Evolutionary conservation across 2,888 invertebrate genomes (phyloP).

Genomic region (Ceratothoa steindachneri): DNA sequence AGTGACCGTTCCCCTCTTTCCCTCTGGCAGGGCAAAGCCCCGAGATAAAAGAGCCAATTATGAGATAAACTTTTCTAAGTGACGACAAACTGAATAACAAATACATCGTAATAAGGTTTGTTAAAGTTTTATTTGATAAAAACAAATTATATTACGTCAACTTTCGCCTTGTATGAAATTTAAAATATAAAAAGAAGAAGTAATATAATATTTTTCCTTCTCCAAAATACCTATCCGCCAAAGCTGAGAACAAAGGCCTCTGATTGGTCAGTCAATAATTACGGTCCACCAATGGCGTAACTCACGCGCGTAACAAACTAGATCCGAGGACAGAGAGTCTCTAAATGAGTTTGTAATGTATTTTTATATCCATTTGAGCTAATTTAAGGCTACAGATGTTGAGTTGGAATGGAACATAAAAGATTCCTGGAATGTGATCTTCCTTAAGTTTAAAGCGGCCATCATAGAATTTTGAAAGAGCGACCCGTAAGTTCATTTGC

Average conservation of each 20-base stretch:
- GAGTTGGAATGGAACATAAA: constrained; percentile 10
- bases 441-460: constrained; percentile 9
- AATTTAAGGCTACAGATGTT: constrained; percentile 9
- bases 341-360: constrained; percentile 10
- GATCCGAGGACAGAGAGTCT: background rate
- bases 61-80: background rate
- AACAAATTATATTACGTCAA: background rate
- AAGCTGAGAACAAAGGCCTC: background rate
- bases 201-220: background rate
- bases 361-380: constrained; percentile 12
- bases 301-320: background rate
- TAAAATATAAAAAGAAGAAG: background rate
- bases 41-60: no score
- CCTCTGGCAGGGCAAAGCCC: no score
- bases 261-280: constrained; percentile 2
- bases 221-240: background rate
- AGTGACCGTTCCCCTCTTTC: no score
- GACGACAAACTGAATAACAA: constrained; percentile 1
- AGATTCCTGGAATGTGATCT: constrained; percentile 6
- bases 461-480: constrained; percentile 8
- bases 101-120: constrained; percentile 1
- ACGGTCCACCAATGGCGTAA: background rate
- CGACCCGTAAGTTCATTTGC: background rate
- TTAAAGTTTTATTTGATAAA: constrained; percentile 1
- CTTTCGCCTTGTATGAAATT: background rate